Percentiles rank a stretch among this genome's conserved stretches.
Evolutionary conservation across 2,797 vertebrate species (phyloP).

Genomic region (Sebastolobus altivelis): DNA sequence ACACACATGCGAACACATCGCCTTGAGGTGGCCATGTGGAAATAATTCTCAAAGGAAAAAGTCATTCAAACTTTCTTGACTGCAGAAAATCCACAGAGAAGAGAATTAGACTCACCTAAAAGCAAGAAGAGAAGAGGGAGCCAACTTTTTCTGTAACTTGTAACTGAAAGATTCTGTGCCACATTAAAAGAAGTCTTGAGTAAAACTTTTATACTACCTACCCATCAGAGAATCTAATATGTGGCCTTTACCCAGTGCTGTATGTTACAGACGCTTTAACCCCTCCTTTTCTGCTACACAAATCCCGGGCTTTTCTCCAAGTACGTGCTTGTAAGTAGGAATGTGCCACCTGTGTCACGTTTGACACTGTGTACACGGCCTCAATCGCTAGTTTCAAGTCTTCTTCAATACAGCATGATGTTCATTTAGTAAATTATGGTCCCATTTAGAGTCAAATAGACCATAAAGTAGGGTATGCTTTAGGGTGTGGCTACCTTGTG

Average conservation of each 20-base stretch:
- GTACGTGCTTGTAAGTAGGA: not conserved
- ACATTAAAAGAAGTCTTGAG: not conserved
- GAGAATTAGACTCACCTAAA: not conserved
- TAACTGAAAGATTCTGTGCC: not conserved
- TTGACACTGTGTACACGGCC: not conserved
- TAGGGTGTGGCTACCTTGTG: too few species aligned
- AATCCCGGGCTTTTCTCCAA: not conserved
- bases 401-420: too few species aligned
- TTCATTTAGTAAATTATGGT: too few species aligned
- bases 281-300: not conserved
- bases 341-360: conserved; percentile 3
- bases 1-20: conserved; percentile 8
- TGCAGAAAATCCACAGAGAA: conserved; percentile 9
- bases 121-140: not conserved
- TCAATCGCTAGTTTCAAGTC: too few species aligned
- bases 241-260: not conserved
- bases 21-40: conserved; percentile 29
- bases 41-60: conserved; percentile 32
- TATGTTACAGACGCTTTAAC: conserved; percentile 7
- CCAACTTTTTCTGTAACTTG: not conserved
- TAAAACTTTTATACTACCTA: not conserved
- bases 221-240: not conserved
- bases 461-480: too few species aligned
- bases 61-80: conserved; percentile 9
- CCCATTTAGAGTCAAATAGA: too few species aligned